phyloP scores from a whole-genome alignment of 2,888 invertebrate genomes.

The Hyppa rectilinea region DNA sequence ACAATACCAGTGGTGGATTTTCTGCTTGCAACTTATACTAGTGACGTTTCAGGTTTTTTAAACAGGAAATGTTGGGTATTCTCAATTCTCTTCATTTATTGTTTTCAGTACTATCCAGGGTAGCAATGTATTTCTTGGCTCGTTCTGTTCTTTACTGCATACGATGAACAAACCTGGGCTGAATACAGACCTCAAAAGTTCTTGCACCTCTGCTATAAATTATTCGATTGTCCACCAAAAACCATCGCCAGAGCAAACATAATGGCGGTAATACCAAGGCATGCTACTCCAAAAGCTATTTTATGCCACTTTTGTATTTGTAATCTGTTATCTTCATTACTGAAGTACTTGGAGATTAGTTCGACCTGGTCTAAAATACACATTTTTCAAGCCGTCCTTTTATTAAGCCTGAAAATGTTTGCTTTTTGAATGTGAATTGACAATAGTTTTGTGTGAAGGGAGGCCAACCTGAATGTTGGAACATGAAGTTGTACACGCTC shows the following conservation, averaged over 20 bases:
- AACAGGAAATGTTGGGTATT: background rate
- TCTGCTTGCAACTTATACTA: background rate
- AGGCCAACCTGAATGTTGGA: slow-evolving; percentile 45
- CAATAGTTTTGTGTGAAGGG: slow-evolving; percentile 9
- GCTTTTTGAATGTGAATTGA: slow-evolving; percentile 10
- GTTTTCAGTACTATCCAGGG: background rate
- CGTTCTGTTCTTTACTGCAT: background rate
- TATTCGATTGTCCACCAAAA: background rate
- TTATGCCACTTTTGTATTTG: slow-evolving; percentile 42
- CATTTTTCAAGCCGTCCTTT: slow-evolving; percentile 33
- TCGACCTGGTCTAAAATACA: slow-evolving; percentile 25
- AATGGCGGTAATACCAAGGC: background rate
- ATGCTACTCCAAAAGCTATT: slow-evolving; percentile 11
- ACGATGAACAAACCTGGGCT: no score
- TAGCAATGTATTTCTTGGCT: background rate
- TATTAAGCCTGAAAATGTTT: background rate
- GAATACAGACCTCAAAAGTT: background rate
- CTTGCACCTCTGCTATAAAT: background rate
- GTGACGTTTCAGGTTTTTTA: background rate
- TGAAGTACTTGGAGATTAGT: slow-evolving; percentile 9
- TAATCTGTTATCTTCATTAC: slow-evolving; percentile 14
- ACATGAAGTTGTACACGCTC: background rate
- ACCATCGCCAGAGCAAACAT: slow-evolving; percentile 21
- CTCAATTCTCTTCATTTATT: no score
- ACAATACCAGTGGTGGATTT: no score